phyloP scores from a whole-genome alignment of 1,140 invertebrate genomes.

The Anoplophora glabripennis region DNA sequence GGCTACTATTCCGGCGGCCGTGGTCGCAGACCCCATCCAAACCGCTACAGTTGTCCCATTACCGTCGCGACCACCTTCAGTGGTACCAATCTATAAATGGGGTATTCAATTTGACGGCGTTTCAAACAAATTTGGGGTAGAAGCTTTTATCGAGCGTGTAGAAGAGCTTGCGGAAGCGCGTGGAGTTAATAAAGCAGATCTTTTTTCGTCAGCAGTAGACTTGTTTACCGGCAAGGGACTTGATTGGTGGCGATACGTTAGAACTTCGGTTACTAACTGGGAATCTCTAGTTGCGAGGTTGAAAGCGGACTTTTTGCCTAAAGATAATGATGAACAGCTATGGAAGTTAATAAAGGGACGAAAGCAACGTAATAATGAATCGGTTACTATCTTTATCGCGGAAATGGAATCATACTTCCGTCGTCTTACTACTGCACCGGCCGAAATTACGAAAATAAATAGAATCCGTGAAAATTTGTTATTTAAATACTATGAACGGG shows the following conservation, averaged over 20 bases:
- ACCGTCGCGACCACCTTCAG: neutral
- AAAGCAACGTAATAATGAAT: slow-evolving; percentile 38
- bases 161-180: slow-evolving; percentile 32
- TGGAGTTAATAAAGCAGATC: slow-evolving; percentile 26
- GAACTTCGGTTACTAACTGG: slow-evolving; percentile 12
- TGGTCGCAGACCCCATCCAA: neutral
- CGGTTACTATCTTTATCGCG: slow-evolving; percentile 33
- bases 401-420: slow-evolving; percentile 42
- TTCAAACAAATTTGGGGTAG: slow-evolving; percentile 22
- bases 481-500: slow-evolving; percentile 21
- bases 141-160: slow-evolving; percentile 36
- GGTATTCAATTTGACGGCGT: slow-evolving; percentile 29
- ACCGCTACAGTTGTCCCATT: neutral
- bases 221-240: slow-evolving; percentile 36
- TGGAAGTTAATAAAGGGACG: slow-evolving; percentile 36
- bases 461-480: slow-evolving; percentile 36
- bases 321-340: slow-evolving; percentile 37
- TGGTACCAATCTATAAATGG: slow-evolving; percentile 1
- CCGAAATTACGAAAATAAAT: slow-evolving; percentile 32
- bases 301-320: slow-evolving; percentile 20
- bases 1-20: neutral
- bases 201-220: slow-evolving; percentile 31
- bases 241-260: slow-evolving; percentile 35
- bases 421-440: slow-evolving; percentile 26
- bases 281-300: neutral